Conservation (phyloP, 2,888 invertebrate genomes). For the Dorcus parallelipipedus region DNA sequence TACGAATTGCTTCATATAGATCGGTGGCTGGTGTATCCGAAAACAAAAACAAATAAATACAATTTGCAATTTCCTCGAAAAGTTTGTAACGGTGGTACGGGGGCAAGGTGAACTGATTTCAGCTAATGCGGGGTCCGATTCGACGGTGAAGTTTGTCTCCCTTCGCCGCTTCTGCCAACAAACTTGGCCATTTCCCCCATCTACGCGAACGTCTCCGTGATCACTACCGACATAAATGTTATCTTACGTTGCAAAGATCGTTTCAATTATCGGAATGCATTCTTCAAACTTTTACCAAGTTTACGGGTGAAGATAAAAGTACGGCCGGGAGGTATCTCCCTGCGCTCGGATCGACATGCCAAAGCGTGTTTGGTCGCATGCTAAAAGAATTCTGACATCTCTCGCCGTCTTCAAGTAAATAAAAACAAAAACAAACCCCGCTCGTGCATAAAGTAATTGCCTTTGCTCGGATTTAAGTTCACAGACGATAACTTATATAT, state of each 20-base stretch:
- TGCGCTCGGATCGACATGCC: no score
- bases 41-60: slow-evolving; percentile 18
- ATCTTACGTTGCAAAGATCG: slow-evolving; percentile 33
- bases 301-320: slow-evolving; percentile 5
- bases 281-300: slow-evolving; percentile 24
- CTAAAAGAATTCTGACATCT: no score
- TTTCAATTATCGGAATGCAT: slow-evolving; percentile 44
- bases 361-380: no score
- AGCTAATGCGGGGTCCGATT: slow-evolving; percentile 31
- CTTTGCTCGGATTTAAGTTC: no score
- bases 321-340: no score
- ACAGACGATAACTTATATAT: no score
- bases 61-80: slow-evolving; percentile 12
- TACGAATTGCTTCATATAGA: no score
- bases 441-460: no score
- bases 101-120: slow-evolving; percentile 37
- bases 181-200: slow-evolving; percentile 35
- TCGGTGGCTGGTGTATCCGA: background rate
- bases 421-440: no score
- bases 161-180: slow-evolving; percentile 9
- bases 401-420: no score
- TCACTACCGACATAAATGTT: slow-evolving; percentile 34
- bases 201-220: slow-evolving; percentile 25
- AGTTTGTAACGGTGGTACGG: slow-evolving; percentile 13
- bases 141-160: slow-evolving; percentile 27